Percentiles rank a stretch among this genome's conserved stretches.
Conservation (phyloP, 2,113 vertebrate species). For the Corvus moneduloides region DNA sequence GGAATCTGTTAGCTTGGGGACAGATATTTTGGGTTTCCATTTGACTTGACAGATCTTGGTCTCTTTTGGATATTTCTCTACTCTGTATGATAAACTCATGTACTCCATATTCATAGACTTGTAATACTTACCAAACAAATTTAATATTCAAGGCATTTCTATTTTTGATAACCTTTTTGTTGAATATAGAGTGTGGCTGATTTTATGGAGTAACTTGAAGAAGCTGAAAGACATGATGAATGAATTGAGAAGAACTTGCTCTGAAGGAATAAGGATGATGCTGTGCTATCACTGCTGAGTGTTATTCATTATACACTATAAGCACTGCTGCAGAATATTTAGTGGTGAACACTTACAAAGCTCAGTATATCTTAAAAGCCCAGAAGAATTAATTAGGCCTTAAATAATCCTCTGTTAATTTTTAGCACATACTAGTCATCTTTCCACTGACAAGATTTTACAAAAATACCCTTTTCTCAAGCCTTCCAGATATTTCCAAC, state of each 20-base stretch:
- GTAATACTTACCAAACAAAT: conserved; percentile 6
- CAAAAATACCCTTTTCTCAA: background rate
- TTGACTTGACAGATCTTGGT: background rate
- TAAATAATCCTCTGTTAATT: conserved; percentile 28
- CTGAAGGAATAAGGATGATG: conserved; percentile 19
- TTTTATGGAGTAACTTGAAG: conserved; percentile 35
- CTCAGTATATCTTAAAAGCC: conserved; percentile 6
- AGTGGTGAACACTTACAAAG: conserved; percentile 8
- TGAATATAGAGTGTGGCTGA: background rate
- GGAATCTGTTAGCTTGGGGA: background rate
- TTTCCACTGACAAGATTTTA: background rate
- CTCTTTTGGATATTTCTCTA: background rate
- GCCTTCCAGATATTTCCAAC: background rate
- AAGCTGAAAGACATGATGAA: conserved; percentile 32
- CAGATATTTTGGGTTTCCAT: background rate
- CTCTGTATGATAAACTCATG: background rate
- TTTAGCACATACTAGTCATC: background rate
- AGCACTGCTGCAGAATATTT: conserved; percentile 37
- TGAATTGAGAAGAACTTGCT: conserved; percentile 17
- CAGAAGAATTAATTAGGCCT: conserved; percentile 19
- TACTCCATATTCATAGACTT: background rate
- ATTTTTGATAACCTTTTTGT: conserved; percentile 33
- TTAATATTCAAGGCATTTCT: conserved; percentile 30
- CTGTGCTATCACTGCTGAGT: conserved; percentile 16
- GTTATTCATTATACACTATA: conserved; percentile 42